These are phyloP conservation scores for Herpailurus yagouaroundi DNA, from an alignment of 2,113 vertebrate species.

Conservation along the genomic window DNA sequence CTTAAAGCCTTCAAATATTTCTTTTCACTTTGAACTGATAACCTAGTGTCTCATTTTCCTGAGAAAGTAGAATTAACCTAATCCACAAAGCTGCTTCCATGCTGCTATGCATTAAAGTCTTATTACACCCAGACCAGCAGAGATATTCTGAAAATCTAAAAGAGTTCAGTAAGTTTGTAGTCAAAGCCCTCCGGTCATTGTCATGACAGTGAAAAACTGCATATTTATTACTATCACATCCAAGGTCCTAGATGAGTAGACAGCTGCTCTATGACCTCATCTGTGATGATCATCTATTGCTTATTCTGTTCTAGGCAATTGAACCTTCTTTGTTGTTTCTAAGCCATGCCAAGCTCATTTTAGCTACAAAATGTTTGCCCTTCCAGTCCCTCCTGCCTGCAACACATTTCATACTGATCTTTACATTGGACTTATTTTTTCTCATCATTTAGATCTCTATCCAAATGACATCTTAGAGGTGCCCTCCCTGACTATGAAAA, in stretches of 20 bases:
- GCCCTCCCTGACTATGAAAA: neutral
- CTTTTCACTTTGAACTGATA: neutral
- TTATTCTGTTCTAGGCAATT: neutral
- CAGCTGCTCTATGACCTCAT: neutral
- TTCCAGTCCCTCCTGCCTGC: neutral
- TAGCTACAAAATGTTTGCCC: neutral
- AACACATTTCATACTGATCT: neutral
- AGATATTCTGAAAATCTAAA: neutral
- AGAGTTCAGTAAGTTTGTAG: neutral
- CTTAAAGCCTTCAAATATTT: neutral
- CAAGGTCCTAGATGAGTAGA: neutral
- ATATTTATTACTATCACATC: neutral
- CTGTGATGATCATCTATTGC: neutral
- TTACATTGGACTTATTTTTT: neutral
- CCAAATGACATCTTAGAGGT: neutral
- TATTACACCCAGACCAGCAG: neutral
- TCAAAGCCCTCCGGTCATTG: neutral
- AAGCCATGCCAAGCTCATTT: neutral
- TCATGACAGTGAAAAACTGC: neutral
- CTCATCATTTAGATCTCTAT: neutral
- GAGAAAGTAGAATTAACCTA: neutral
- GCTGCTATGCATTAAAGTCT: neutral
- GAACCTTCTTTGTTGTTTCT: neutral
- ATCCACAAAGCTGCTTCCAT: neutral
- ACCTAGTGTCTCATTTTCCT: neutral